These are phyloP conservation scores for Felis catus DNA, from an alignment of 2,113 vertebrate species.

Conservation along the genomic window DNA sequence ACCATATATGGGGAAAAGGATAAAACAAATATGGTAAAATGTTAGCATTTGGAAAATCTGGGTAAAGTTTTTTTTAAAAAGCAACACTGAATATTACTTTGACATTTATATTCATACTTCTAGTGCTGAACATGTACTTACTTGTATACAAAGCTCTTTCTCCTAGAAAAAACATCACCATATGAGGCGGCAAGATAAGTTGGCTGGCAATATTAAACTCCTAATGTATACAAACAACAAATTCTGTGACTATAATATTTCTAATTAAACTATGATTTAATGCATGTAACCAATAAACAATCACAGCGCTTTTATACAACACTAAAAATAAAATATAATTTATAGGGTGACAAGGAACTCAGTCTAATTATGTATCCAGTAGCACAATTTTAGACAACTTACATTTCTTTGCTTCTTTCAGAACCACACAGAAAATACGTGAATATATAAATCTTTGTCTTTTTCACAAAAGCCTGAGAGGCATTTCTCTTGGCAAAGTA, in stretches of 20 bases:
- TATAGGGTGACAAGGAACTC: background rate
- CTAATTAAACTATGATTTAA: constrained; percentile 42
- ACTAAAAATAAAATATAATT: constrained; percentile 38
- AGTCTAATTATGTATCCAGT: constrained; percentile 27
- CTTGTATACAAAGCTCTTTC: background rate
- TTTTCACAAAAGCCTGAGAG: constrained; percentile 20
- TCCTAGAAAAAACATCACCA: background rate
- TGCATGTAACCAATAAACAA: background rate
- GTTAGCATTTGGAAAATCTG: background rate
- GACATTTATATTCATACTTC: background rate
- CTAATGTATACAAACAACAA: constrained; percentile 11
- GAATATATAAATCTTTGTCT: background rate
- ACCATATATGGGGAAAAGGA: background rate
- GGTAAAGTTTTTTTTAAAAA: background rate
- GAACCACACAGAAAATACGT: background rate
- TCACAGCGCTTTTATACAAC: constrained; percentile 6
- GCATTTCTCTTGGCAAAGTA: constrained; percentile 28
- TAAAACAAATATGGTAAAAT: constrained; percentile 29
- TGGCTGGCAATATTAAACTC: background rate
- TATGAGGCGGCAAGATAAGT: background rate
- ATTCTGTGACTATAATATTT: background rate
- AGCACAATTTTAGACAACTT: constrained; percentile 43
- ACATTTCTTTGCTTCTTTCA: constrained; percentile 33
- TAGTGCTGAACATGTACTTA: background rate
- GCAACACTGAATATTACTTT: background rate